Conservation (phyloP, 2,888 invertebrate genomes). For the Calameuta filiformis region DNA sequence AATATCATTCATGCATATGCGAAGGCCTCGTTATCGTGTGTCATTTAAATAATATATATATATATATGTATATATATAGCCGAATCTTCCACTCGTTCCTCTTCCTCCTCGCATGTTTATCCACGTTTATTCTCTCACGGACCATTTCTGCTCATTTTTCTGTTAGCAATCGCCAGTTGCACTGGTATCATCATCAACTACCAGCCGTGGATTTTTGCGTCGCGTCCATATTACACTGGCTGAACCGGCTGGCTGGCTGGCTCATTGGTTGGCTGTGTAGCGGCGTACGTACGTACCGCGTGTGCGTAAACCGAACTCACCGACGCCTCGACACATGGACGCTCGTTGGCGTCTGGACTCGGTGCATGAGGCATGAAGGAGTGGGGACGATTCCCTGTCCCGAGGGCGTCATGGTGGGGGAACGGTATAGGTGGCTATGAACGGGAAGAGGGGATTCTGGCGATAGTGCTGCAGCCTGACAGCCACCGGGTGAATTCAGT, state of each 20-base stretch:
- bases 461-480: conserved; percentile 56
- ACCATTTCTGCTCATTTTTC: neutral
- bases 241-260: conserved; percentile 40
- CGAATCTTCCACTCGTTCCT: neutral
- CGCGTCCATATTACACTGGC: conserved; percentile 37
- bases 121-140: neutral
- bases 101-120: neutral
- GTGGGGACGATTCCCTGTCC: conserved; percentile 16
- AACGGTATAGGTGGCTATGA: conserved; percentile 1
- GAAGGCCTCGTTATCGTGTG: neutral
- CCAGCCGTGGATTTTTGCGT: conserved; percentile 36
- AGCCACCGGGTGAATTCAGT: conserved; percentile 60
- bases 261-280: conserved; percentile 12
- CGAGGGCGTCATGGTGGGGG: conserved; percentile 18
- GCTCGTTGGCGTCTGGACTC: neutral
- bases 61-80: neutral
- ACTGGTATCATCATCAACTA: conserved; percentile 3
- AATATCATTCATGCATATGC: neutral
- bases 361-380: neutral
- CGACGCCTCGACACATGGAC: neutral
- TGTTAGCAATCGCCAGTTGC: neutral
- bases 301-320: conserved; percentile 1
- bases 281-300: neutral
- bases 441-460: neutral
- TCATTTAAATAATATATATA: neutral